These are phyloP conservation scores for Mormyrus iriodes DNA, from an alignment of 2,113 vertebrate genomes.

Conservation along the genomic window DNA sequence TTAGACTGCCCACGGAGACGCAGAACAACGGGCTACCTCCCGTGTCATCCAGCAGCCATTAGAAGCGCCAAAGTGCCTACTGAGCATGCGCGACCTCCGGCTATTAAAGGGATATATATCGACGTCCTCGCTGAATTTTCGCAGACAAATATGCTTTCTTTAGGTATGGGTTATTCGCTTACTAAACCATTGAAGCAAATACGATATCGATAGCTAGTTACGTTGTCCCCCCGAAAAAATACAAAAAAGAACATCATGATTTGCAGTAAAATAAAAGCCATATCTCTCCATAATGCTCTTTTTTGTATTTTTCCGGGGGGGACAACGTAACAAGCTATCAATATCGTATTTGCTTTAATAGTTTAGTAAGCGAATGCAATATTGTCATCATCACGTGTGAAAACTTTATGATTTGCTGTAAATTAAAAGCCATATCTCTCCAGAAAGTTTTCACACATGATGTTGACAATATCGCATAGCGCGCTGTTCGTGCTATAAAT, in stretches of 20 bases:
- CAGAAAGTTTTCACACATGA: background rate
- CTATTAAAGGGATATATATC: background rate
- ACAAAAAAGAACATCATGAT: too few species aligned
- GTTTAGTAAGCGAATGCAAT: background rate
- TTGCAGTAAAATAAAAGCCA: too few species aligned
- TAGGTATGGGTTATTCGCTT: background rate
- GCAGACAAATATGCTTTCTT: background rate
- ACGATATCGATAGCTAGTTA: background rate
- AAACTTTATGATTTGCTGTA: too few species aligned
- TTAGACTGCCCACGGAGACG: conserved; percentile 44
- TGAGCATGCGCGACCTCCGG: conserved; percentile 44
- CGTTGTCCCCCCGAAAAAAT: background rate
- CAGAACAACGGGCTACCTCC: conserved; percentile 41
- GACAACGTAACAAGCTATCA: background rate
- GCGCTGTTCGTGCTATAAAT: background rate
- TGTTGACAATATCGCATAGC: background rate
- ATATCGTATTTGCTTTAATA: background rate
- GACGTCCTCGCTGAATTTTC: background rate
- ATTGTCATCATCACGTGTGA: too few species aligned
- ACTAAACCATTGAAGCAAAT: background rate
- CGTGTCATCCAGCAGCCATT: conserved; percentile 57
- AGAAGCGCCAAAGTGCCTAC: conserved; percentile 26
- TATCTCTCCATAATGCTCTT: too few species aligned
- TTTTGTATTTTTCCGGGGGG: background rate
- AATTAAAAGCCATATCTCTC: too few species aligned